These are phyloP conservation scores for Drosophila subpulchrella DNA, from an alignment of 1,140 invertebrate species.

Conservation along the genomic window DNA sequence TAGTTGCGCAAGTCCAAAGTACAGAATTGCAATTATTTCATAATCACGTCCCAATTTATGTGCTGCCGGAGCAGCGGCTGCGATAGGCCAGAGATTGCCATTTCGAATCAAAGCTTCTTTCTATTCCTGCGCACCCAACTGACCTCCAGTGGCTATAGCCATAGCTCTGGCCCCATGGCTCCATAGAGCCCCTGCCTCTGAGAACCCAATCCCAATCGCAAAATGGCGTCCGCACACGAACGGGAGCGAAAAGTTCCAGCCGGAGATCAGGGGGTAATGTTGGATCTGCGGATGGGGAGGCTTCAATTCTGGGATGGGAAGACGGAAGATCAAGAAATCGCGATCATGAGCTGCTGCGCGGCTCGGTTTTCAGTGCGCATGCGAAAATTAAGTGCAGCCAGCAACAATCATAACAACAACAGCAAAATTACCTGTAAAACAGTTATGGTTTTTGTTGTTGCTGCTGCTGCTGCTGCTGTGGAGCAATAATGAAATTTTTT, in stretches of 20 bases:
- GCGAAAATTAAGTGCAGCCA: constrained; percentile 82
- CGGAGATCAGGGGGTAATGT: not conserved
- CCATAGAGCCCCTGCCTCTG: constrained; percentile 26
- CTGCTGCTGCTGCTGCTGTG: constrained; percentile 48
- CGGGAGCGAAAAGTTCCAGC: constrained; percentile 31
- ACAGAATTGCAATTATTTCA: constrained; percentile 78
- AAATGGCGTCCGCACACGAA: constrained; percentile 66
- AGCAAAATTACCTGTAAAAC: constrained; percentile 79
- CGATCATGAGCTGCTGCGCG: constrained; percentile 66
- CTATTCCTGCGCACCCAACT: constrained; percentile 68
- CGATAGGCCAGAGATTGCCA: constrained; percentile 52
- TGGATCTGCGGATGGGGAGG: not conserved
- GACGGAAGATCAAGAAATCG: constrained; percentile 74
- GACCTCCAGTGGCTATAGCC: constrained; percentile 58
- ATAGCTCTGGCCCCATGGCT: not conserved
- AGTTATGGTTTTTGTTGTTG: constrained; percentile 66
- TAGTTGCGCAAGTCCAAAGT: constrained; percentile 68
- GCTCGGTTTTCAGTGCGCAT: constrained; percentile 59
- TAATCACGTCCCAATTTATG: constrained; percentile 82
- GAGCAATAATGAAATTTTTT: constrained; percentile 83
- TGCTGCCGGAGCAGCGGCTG: constrained; percentile 33
- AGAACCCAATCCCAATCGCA: constrained; percentile 68
- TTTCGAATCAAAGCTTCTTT: constrained; percentile 80
- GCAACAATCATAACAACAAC: constrained; percentile 75
- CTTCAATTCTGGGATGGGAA: constrained; percentile 42